Percentiles rank a stretch among this genome's conserved stretches.
phyloP scores from a whole-genome alignment of 2,113 vertebrate genomes.

The Oriolus oriolus region DNA sequence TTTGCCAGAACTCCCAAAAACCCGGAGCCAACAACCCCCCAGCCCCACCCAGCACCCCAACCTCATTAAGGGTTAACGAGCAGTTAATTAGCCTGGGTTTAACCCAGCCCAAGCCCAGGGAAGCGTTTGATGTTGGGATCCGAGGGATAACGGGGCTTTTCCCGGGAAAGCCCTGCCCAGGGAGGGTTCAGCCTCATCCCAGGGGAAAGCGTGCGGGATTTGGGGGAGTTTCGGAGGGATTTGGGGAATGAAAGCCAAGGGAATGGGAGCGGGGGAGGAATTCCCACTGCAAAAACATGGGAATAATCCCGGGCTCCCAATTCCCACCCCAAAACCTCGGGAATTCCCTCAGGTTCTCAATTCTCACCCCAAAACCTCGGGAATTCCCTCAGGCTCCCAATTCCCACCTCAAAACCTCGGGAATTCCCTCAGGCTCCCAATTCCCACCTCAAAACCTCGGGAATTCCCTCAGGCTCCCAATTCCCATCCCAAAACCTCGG shows the following conservation, averaged over 20 bases:
- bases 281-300: background rate
- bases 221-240: background rate
- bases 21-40: background rate
- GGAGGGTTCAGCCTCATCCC: too few relatives aligned
- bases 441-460: too few relatives aligned
- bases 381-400: too few relatives aligned
- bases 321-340: too few relatives aligned
- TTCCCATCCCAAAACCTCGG: too few relatives aligned
- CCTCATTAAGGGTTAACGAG: background rate
- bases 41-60: too few relatives aligned
- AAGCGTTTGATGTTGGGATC: background rate
- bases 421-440: too few relatives aligned
- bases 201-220: rapidly evolving
- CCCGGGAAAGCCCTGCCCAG: background rate
- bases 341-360: too few relatives aligned
- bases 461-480: too few relatives aligned
- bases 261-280: background rate
- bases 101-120: background rate
- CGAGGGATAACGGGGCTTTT: background rate
- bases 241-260: background rate
- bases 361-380: background rate
- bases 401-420: too few relatives aligned
- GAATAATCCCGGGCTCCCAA: too few relatives aligned
- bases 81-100: background rate
- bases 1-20: background rate